These are phyloP conservation scores for Drosophila seclusa DNA, from an alignment of 2,888 invertebrate genomes.

Conservation along the genomic window DNA sequence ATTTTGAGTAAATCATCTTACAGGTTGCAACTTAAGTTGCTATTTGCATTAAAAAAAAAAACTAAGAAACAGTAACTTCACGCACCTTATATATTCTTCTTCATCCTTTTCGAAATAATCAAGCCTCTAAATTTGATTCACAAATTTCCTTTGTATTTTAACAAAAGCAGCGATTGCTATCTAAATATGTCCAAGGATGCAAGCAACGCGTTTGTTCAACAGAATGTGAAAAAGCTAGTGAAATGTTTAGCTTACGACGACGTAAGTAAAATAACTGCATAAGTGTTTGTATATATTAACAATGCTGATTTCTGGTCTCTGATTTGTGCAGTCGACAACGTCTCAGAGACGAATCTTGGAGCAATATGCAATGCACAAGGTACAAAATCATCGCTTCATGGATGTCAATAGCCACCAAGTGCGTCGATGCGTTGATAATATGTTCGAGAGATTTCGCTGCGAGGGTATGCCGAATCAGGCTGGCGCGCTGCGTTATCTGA, in stretches of 20 bases:
- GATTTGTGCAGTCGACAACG: slow-evolving; percentile 79
- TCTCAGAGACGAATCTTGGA: slow-evolving; percentile 84
- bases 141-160: background rate
- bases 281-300: background rate
- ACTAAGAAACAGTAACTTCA: background rate
- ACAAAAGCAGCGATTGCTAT: background rate
- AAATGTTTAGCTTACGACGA: slow-evolving; percentile 15
- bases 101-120: background rate
- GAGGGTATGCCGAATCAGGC: slow-evolving; percentile 85
- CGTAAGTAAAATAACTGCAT: slow-evolving; percentile 16
- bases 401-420: slow-evolving; percentile 85
- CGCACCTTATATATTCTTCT: background rate
- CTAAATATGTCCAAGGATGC: slow-evolving; percentile 36
- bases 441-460: slow-evolving; percentile 85
- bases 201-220: slow-evolving; percentile 7
- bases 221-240: slow-evolving; percentile 24
- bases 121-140: background rate
- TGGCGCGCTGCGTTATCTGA: slow-evolving; percentile 83
- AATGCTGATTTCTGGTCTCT: background rate
- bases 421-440: slow-evolving; percentile 84
- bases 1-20: background rate
- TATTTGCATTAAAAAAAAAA: background rate
- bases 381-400: slow-evolving; percentile 85
- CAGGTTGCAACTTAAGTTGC: background rate
- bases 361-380: slow-evolving; percentile 80